These are phyloP conservation scores for Oreochromis aureus DNA, from an alignment of 2,113 vertebrate genomes.

Conservation along the genomic window DNA sequence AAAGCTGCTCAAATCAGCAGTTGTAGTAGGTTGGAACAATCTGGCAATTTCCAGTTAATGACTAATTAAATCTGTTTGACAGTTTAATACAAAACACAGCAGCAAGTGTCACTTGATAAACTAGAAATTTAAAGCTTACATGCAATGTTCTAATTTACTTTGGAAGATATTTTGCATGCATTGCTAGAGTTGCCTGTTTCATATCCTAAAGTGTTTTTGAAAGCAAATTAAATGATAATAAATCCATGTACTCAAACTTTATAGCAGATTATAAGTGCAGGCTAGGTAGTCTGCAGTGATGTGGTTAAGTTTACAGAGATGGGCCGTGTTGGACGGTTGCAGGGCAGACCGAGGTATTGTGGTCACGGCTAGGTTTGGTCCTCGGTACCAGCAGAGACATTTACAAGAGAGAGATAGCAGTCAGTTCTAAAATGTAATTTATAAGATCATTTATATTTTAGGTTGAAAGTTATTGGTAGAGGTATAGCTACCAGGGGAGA, in stretches of 20 bases:
- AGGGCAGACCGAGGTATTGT: neutral
- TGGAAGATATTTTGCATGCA: neutral
- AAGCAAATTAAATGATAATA: neutral
- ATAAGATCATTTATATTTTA: neutral
- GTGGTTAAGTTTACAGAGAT: neutral
- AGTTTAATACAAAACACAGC: neutral
- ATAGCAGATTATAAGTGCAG: neutral
- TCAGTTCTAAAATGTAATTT: accelerated
- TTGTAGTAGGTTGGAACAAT: neutral
- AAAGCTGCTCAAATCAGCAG: neutral
- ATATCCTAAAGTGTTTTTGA: neutral
- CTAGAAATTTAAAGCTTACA: neutral
- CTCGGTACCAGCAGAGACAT: neutral
- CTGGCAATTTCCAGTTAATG: neutral
- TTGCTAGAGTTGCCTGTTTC: neutral
- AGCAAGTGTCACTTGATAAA: neutral
- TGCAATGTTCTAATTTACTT: neutral
- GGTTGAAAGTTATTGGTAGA: neutral
- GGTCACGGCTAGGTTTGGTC: neutral
- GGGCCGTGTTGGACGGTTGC: neutral
- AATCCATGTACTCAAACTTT: neutral
- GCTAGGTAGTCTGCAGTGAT: neutral
- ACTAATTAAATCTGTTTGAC: neutral
- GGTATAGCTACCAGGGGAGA: neutral
- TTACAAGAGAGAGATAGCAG: accelerated